These are phyloP conservation scores for Phalacrocorax pelagicus DNA, from an alignment of 2,113 vertebrate species.

Conservation along the genomic window DNA sequence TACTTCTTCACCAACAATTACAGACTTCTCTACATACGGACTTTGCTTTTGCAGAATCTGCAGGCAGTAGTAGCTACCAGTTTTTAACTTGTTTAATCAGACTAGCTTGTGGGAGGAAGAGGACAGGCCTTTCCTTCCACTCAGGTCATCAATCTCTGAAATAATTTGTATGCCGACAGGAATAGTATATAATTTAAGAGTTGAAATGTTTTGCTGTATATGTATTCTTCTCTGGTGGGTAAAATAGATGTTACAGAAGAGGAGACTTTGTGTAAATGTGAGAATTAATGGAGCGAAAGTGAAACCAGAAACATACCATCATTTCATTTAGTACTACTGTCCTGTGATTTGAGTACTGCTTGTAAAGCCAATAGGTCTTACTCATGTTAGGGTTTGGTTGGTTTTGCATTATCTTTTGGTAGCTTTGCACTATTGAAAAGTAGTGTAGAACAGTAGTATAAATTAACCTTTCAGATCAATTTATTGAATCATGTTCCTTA, in stretches of 20 bases:
- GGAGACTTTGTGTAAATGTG: background rate
- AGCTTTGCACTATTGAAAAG: background rate
- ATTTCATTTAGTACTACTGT: accelerated
- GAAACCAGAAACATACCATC: background rate
- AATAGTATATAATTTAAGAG: background rate
- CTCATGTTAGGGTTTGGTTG: background rate
- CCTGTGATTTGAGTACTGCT: background rate
- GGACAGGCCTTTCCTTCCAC: background rate
- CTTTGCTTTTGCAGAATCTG: background rate
- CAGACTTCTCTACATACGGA: background rate
- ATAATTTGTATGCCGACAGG: background rate
- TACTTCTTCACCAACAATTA: background rate
- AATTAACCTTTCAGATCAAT: background rate
- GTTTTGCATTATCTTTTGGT: background rate
- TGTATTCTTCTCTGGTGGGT: background rate
- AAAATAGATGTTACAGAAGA: background rate
- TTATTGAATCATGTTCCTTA: background rate
- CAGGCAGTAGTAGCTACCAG: background rate
- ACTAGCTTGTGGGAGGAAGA: background rate
- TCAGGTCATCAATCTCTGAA: background rate
- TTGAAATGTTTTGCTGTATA: background rate
- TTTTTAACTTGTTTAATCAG: background rate
- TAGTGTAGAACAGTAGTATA: background rate
- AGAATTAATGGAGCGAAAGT: background rate
- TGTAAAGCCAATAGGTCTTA: background rate